Evolutionary conservation across 2,113 vertebrate species (phyloP).

Genomic region (Sphyrna mokarran): DNA sequence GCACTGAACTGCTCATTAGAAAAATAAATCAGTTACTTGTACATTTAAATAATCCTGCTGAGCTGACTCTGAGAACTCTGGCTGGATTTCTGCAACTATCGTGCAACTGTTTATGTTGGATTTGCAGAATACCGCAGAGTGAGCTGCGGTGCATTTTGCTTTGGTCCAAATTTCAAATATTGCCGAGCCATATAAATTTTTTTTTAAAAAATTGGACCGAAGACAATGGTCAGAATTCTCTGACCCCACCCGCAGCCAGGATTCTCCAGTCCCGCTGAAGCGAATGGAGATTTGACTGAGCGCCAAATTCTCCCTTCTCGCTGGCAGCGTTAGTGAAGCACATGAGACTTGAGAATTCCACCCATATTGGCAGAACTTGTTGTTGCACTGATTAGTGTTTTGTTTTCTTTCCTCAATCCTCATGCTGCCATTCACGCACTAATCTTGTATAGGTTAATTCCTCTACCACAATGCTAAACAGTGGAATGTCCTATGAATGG

Average conservation of each 20-base stretch:
- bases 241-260: no score
- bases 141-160: not conserved
- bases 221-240: not conserved
- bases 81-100: no score
- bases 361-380: not conserved
- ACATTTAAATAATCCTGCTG: conserved; percentile 23
- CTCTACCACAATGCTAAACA: not conserved
- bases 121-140: not conserved
- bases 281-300: no score
- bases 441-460: not conserved
- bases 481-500: not conserved
- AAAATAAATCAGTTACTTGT: conserved; percentile 26
- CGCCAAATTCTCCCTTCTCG: no score
- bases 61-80: not conserved
- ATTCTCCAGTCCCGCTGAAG: no score
- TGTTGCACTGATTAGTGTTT: not conserved
- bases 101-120: not conserved
- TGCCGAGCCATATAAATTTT: not conserved
- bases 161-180: not conserved
- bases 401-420: not conserved
- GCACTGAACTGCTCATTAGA: conserved; percentile 16
- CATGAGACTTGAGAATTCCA: no score
- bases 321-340: no score
- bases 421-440: not conserved
- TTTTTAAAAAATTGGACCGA: not conserved